A percentile compares a stretch with the other conserved stretches of the same genome.
Evolutionary conservation across 2,797 vertebrate species (phyloP).

Genomic region (Spizella passerina): DNA sequence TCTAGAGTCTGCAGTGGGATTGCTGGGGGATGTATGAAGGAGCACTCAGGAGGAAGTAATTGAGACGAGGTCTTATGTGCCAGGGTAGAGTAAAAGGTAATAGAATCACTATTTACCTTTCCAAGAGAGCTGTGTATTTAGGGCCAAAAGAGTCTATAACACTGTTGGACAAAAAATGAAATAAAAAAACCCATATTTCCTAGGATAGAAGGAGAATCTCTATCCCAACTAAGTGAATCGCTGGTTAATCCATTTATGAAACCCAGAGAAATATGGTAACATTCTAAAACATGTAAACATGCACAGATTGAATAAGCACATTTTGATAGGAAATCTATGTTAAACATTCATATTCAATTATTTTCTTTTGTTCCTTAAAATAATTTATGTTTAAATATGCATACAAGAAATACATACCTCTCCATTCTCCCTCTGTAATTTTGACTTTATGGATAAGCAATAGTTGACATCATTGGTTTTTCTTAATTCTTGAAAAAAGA

Average conservation of each 20-base stretch:
- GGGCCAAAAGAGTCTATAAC: not conserved
- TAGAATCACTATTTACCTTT: not conserved
- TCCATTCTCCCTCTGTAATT: slow-evolving; percentile 87
- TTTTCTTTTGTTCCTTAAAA: not conserved
- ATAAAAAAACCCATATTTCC: rapidly evolving
- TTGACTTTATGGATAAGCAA: slow-evolving; percentile 88
- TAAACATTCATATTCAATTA: not conserved
- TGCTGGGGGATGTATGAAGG: not conserved
- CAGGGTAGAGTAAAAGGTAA: not conserved
- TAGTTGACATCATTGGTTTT: slow-evolving; percentile 85
- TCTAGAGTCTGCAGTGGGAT: not conserved
- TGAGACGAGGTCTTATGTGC: not conserved
- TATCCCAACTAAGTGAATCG: not conserved
- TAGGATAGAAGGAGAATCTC: not conserved
- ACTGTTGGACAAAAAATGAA: not conserved
- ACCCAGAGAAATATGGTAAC: not conserved
- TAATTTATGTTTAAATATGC: not conserved
- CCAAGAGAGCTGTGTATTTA: not conserved
- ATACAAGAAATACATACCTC: slow-evolving; percentile 75
- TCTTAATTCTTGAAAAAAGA: slow-evolving; percentile 78
- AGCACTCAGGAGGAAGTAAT: not conserved
- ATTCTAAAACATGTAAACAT: not conserved
- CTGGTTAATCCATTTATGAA: not conserved
- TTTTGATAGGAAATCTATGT: not conserved
- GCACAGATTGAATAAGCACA: not conserved